Base-by-base conservation (phyloP, 2,113 vertebrate species). In the Grus americana region DNA sequence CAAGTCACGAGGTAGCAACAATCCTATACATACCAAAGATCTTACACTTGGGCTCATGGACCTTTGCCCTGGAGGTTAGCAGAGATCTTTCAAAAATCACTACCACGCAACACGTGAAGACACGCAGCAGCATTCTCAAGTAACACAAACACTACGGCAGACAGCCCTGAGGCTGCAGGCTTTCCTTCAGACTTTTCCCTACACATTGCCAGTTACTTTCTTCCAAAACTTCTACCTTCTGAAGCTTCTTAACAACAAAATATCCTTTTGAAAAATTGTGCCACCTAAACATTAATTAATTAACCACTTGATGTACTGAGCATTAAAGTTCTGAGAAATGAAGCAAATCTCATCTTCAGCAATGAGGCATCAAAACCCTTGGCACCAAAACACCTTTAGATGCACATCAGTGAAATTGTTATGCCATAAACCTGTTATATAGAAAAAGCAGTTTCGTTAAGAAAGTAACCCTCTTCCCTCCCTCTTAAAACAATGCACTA, bases 41-140 rank as follows among this genome's bases (percentile, higher is more conserved):
- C 54, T 83, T 61, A 59, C 2, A 44, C 16, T 17, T 21, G 19
- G 24, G 50, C 34, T 76, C 0, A 0, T 23, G 21, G 84, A 67
- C 21, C 61, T 79, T 58, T 26, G 11, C 47, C 21, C 58, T 70
- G 17, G 34, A 82, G 59, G 13, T 38, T 17, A 86, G 44, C 70
- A 72, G 49, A 65, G 49, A 79, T 44, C 40, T 90, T 86, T 73
- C 27, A 86, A 49, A 88, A 95, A 50, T 82, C 36, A 40, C 30
- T 22, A 0, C 27, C n/a, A 26, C 2, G 5, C 30, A 75, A 65
- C 52, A 49, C 7, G 32, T 12, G 59, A 89, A 89, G 52, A 72
- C 32, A 58, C 0, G 5, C 17, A 46, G 52, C 57, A n/a, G 52
- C 5, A 2, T 46, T 67, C 58, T 46, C 52, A 61, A n/a, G 12